These are phyloP conservation scores for Drosophila rufa DNA, from an alignment of 1,140 invertebrate genomes.

Conservation along the genomic window DNA sequence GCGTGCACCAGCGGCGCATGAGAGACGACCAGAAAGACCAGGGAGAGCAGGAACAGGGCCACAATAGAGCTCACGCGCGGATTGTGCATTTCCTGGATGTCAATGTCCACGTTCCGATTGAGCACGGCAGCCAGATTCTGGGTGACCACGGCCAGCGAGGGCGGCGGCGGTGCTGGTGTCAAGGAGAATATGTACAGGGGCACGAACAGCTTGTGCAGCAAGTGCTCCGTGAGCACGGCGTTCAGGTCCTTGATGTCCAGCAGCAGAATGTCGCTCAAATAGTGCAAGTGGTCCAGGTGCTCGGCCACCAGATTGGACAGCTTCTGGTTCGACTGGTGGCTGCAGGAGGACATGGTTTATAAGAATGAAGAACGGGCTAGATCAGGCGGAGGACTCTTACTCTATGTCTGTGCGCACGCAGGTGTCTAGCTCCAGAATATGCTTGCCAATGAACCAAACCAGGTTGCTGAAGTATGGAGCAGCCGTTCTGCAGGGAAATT, in stretches of 20 bases:
- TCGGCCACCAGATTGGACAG: constrained; percentile 98
- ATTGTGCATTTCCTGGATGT: constrained; percentile 86
- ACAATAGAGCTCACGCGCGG: constrained; percentile 95
- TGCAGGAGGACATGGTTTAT: constrained; percentile 83
- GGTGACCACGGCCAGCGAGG: constrained; percentile 87
- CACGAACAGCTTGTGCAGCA: constrained; percentile 96
- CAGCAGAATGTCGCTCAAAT: constrained; percentile 98
- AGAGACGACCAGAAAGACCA: constrained; percentile 98
- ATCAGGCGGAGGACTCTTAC: constrained; percentile 87
- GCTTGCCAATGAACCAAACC: constrained; percentile 99
- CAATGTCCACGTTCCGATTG: constrained; percentile 86
- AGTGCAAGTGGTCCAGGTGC: constrained; percentile 99
- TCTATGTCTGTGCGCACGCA: constrained; percentile 98
- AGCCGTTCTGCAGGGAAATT: constrained; percentile 89
- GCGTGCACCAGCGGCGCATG: constrained; percentile 95
- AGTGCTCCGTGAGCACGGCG: constrained; percentile 97
- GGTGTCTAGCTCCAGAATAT: constrained; percentile 97
- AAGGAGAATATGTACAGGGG: constrained; percentile 98
- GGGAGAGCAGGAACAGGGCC: constrained; percentile 95
- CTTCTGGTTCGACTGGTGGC: constrained; percentile 95
- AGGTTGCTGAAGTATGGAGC: constrained; percentile 99
- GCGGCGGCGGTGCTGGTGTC: constrained; percentile 85
- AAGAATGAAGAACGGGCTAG: accelerated
- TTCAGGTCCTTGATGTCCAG: constrained; percentile 97
- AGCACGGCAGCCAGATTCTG: constrained; percentile 88